phyloP scores from a whole-genome alignment of 2,113 vertebrate species.

The Trochalopteron elliotii region DNA sequence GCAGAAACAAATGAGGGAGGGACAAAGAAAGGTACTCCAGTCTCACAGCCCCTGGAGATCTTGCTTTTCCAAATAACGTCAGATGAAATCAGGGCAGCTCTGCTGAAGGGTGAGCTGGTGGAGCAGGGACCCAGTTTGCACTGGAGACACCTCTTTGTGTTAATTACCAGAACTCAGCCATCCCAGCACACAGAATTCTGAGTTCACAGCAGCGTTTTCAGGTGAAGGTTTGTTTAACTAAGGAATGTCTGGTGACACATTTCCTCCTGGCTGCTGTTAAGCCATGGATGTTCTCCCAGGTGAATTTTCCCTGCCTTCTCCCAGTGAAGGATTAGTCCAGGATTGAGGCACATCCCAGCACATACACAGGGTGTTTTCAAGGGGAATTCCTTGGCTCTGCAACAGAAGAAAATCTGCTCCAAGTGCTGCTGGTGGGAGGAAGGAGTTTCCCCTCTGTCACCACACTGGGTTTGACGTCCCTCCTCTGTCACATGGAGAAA shows the following conservation, averaged over 20 bases:
- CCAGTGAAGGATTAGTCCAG: neutral
- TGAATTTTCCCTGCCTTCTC: neutral
- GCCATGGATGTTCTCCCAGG: neutral
- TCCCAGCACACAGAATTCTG: constrained; percentile 17
- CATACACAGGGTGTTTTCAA: neutral
- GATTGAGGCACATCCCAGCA: neutral
- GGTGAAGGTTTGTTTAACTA: neutral
- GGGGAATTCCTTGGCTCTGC: fast-evolving
- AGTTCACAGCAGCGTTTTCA: neutral
- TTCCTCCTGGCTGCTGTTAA: neutral
- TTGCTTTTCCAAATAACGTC: neutral
- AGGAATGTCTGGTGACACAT: neutral
- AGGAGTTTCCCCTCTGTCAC: neutral
- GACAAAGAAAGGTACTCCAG: neutral
- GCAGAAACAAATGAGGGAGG: constrained; percentile 1
- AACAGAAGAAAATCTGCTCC: neutral
- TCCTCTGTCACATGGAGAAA: neutral
- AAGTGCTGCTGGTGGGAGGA: neutral
- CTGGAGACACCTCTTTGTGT: neutral
- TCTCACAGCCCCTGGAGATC: neutral
- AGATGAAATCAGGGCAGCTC: constrained; percentile 41
- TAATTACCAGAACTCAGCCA: constrained; percentile 13
- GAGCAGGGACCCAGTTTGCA: neutral
- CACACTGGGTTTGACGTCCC: neutral
- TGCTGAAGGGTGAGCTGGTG: neutral